phyloP scores from a whole-genome alignment of 2,113 vertebrate species.

The Phoxinus phoxinus region DNA sequence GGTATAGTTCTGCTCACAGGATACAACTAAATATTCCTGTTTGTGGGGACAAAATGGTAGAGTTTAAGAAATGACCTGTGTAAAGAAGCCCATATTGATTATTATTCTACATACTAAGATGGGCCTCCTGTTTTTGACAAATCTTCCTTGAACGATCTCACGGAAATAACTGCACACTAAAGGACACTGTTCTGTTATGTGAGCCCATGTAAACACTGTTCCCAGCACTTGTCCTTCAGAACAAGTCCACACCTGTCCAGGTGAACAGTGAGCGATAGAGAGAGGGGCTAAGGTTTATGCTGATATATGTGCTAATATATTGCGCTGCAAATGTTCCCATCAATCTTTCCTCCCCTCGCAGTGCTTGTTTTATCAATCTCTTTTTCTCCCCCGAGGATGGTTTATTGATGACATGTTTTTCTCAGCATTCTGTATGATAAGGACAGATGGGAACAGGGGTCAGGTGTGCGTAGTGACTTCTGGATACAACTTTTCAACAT shows the following conservation, averaged over 20 bases:
- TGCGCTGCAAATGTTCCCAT: constrained; percentile 40
- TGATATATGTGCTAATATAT: constrained; percentile 21
- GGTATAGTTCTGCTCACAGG: background rate
- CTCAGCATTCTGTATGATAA: constrained; percentile 25
- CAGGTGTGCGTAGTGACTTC: background rate
- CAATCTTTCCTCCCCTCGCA: constrained; percentile 27
- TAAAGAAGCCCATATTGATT: background rate
- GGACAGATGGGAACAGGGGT: constrained; percentile 1
- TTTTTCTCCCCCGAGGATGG: constrained; percentile 23
- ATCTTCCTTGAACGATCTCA: background rate
- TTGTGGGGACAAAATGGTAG: background rate
- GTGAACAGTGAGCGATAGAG: constrained; percentile 18
- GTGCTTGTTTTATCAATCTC: constrained; percentile 12
- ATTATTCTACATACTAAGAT: background rate
- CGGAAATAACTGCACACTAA: constrained; percentile 3
- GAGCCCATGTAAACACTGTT: constrained; percentile 35
- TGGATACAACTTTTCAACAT: background rate
- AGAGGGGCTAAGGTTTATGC: constrained; percentile 8
- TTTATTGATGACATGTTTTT: constrained; percentile 25
- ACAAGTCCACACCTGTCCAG: constrained; percentile 55
- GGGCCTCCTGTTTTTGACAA: background rate
- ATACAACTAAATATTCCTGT: background rate
- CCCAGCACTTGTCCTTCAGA: constrained; percentile 35
- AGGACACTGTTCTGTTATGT: background rate
- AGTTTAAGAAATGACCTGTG: background rate